These are phyloP conservation scores for Temnothorax rugatulus DNA, from an alignment of 2,888 invertebrate genomes.

Conservation along the genomic window DNA sequence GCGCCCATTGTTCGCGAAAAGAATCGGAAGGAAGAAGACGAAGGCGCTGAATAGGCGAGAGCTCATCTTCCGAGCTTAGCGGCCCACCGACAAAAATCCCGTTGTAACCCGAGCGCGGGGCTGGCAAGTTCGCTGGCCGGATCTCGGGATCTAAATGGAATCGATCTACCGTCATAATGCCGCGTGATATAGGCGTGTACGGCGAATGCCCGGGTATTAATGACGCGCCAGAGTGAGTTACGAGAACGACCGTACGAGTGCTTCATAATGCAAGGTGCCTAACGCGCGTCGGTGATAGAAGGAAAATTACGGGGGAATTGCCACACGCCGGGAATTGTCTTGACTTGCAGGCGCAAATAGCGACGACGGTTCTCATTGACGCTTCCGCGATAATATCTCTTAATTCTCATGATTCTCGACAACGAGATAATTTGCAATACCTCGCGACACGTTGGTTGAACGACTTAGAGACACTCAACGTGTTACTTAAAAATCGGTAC, in stretches of 20 bases:
- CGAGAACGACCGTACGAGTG: constrained; percentile 46
- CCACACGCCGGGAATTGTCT: constrained; percentile 25
- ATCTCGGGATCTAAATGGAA: constrained; percentile 44
- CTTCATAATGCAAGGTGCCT: constrained; percentile 46
- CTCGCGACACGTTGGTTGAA: not conserved
- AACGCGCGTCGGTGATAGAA: constrained; percentile 39
- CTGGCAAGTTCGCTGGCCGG: not conserved
- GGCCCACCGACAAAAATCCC: constrained; percentile 42
- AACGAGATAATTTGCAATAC: not conserved
- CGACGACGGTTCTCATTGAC: not conserved
- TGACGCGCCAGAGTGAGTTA: constrained; percentile 58
- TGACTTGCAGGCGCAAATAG: not conserved
- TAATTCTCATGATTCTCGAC: not conserved
- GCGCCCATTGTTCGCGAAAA: constrained; percentile 48
- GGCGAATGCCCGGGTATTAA: constrained; percentile 53
- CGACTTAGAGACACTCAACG: not conserved
- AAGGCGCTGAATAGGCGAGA: constrained; percentile 46
- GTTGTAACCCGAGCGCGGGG: not conserved
- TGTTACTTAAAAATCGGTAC: not conserved
- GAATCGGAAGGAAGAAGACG: constrained; percentile 41
- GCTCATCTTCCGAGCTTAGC: constrained; percentile 50
- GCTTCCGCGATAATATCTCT: not conserved
- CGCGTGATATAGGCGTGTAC: constrained; percentile 27
- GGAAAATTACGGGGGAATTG: constrained; percentile 42
- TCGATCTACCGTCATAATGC: constrained; percentile 50